phyloP scores from a whole-genome alignment of 2,797 vertebrate species.

The Lindbergichthys nudifrons region DNA sequence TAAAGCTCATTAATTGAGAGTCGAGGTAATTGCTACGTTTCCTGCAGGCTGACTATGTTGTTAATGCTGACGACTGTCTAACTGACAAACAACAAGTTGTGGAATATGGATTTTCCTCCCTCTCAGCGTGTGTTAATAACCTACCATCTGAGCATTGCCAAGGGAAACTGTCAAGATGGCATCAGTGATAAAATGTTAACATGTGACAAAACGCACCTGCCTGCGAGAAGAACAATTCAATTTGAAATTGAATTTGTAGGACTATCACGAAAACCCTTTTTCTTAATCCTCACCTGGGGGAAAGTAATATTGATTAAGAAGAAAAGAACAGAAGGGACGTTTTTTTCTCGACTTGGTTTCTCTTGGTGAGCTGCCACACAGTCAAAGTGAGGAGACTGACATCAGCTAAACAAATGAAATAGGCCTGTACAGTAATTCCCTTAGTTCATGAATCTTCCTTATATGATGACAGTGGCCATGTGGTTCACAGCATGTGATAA shows the following conservation, averaged over 20 bases:
- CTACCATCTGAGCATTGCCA: constrained; percentile 84
- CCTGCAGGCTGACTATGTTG: constrained; percentile 83
- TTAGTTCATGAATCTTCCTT: constrained; percentile 39
- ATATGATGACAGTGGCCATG: constrained; percentile 36
- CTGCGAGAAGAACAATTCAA: constrained; percentile 83
- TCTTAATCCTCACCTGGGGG: constrained; percentile 81
- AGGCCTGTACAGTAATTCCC: constrained; percentile 34
- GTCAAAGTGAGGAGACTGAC: constrained; percentile 41
- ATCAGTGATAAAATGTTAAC: constrained; percentile 87
- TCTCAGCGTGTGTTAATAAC: constrained; percentile 85
- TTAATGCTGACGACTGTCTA: constrained; percentile 87
- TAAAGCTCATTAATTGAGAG: constrained; percentile 88
- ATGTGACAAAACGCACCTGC: constrained; percentile 86
- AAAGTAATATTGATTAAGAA: constrained; percentile 83
- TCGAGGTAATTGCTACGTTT: constrained; percentile 86
- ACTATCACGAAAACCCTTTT: constrained; percentile 76
- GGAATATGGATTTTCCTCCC: constrained; percentile 85
- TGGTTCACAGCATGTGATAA: neutral
- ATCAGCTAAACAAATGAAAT: constrained; percentile 18
- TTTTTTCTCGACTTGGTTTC: constrained; percentile 61
- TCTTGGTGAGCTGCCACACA: constrained; percentile 60
- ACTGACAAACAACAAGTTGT: constrained; percentile 87
- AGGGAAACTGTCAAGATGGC: constrained; percentile 86
- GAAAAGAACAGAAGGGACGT: constrained; percentile 76
- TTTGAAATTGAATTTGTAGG: constrained; percentile 81